Conservation (phyloP, 2,113 vertebrate species). For the Cyphomyrus discorhynchus region DNA sequence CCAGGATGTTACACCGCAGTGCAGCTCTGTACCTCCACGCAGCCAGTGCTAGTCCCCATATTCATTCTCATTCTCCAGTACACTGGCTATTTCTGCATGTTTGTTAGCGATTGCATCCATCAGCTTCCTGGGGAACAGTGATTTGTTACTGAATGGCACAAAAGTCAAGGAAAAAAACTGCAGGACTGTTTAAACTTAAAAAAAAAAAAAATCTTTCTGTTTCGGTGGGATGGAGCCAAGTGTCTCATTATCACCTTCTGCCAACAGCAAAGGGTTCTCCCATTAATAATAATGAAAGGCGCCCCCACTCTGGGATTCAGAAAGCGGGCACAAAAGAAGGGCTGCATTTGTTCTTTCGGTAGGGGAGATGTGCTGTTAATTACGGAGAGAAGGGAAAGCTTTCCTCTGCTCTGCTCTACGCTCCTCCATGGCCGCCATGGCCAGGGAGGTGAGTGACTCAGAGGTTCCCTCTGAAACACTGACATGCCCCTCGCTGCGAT, state of each 20-base stretch:
- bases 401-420: background rate
- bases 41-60: conserved; percentile 20
- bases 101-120: conserved; percentile 13
- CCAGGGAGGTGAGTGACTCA: background rate
- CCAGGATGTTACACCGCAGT: conserved; percentile 15
- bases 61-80: background rate
- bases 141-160: background rate
- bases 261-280: background rate
- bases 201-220: background rate
- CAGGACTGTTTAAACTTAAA: background rate
- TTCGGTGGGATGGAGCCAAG: background rate
- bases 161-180: conserved; percentile 3
- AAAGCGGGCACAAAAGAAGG: background rate
- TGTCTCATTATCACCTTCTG: conserved; percentile 14
- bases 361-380: background rate
- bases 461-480: background rate
- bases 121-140: background rate
- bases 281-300: conserved; percentile 8
- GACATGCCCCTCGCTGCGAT: background rate
- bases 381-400: background rate
- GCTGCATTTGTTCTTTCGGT: background rate
- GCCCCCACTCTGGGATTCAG: background rate
- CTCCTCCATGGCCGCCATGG: background rate
- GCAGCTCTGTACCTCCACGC: conserved; percentile 16
- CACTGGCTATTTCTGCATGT: conserved; percentile 3